Percentiles rank a stretch among this genome's conserved stretches.
phyloP scores from a whole-genome alignment of 2,797 vertebrate species.

The Molothrus aeneus region DNA sequence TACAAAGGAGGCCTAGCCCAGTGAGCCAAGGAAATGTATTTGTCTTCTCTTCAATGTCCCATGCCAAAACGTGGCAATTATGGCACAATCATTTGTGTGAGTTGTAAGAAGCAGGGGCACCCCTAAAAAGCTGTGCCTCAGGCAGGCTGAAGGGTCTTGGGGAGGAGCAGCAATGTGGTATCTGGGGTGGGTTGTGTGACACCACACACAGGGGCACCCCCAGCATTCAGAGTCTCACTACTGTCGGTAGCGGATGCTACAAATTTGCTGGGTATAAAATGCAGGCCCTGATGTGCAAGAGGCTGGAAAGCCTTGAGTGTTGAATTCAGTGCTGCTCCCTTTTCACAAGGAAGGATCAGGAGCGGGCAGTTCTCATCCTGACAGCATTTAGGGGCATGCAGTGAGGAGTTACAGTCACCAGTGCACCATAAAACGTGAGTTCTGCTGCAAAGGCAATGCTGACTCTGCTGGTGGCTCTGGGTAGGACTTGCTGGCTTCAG shows the following conservation, averaged over 20 bases:
- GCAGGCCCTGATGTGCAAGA: not conserved
- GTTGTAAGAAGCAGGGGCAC: not conserved
- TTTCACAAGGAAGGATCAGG: not conserved
- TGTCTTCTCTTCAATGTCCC: not conserved
- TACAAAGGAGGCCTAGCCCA: slow-evolving; percentile 4
- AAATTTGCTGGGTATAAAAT: not conserved
- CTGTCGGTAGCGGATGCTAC: fast-evolving
- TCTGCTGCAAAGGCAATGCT: not conserved
- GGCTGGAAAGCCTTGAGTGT: not conserved
- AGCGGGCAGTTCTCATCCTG: not conserved
- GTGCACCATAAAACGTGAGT: not conserved
- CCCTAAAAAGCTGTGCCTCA: not conserved
- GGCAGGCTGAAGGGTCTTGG: not conserved
- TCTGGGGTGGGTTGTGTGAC: not conserved
- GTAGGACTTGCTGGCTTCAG: not conserved
- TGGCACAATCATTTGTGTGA: not conserved
- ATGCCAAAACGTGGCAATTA: not conserved
- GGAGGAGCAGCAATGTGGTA: not conserved
- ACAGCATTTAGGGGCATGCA: not conserved
- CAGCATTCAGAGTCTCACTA: fast-evolving
- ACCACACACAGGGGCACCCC: not conserved
- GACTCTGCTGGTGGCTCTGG: not conserved
- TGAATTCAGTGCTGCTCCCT: not conserved
- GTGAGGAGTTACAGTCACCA: not conserved
- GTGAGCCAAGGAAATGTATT: slow-evolving; percentile 8